Base-by-base conservation (phyloP, 2,888 invertebrate genomes). In the Octonoba sinensis region DNA sequence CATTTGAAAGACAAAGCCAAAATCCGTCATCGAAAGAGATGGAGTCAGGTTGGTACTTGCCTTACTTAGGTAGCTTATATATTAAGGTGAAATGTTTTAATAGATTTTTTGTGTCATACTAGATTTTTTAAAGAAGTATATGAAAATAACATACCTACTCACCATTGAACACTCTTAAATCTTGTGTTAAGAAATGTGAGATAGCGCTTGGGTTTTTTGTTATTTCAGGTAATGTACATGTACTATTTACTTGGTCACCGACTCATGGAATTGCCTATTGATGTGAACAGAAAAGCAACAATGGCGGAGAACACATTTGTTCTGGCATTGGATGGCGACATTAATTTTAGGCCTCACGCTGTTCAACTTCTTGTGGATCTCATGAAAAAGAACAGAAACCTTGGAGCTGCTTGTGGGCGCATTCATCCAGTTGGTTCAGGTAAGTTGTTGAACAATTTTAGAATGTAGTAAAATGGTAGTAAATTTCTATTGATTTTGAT, bases 1-100 rank as follows among this genome's bases (percentile, higher is more conserved):
- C 96, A 97, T 88, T 90, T 97, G 79, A 97, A 97, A 88, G 96
- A 97, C 88, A 95, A 95, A 87, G 91, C 92, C 22, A 94, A 94
- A 88, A 96, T 97, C 71, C 91, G 96, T 49, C 93, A 95, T 86
- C 93, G 94, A 87, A 97, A 97, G 88, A 91, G 97, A 81, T 97
- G 96, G 96, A 96, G 96, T 66, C 96, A 96, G 91, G 93, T 92
- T 86, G 51, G 57, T 51, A 13, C 18, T 13, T 18, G 16, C 1
- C 11, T 27, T 22, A n/a, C 4, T 60, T 24, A n/a, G 4, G 24
- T 2, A 60, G 4, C 24, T 46, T 64, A 24, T 2, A n/a, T 24
- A 46, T 12, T 44, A 16, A n/a, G n/a, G n/a, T n/a, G n/a, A n/a
- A n/a, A n/a, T n/a, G n/a, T n/a, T n/a, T n/a, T n/a, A 11, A 12